Percentiles rank a stretch among this genome's conserved stretches.
These are phyloP conservation scores for Gambusia holbrooki DNA, from an alignment of 2,113 vertebrate species.

Conservation along the genomic window DNA sequence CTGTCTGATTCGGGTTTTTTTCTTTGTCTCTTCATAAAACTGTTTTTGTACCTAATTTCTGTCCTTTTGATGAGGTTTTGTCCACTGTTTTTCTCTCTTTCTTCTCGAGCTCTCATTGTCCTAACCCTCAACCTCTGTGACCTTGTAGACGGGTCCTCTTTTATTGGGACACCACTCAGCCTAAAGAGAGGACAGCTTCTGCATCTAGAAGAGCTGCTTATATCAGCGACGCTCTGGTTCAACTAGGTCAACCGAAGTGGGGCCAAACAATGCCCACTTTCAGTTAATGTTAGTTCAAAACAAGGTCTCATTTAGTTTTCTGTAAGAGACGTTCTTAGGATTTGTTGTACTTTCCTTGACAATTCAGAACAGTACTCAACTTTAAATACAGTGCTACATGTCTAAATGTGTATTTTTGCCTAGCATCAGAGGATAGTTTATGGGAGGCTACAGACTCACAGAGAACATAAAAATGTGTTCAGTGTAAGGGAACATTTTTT, in stretches of 20 bases:
- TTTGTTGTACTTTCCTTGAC: not conserved
- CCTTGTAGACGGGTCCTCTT: slow-evolving; percentile 42
- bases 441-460: not conserved
- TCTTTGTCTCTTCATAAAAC: slow-evolving; percentile 70
- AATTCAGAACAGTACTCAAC: not conserved
- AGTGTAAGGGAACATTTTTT: not conserved
- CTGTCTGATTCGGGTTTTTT: slow-evolving; percentile 48
- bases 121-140: slow-evolving; percentile 47
- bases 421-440: not conserved
- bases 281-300: too few relatives aligned
- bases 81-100: slow-evolving; percentile 48
- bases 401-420: not conserved
- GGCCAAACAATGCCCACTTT: too few relatives aligned
- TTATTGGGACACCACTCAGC: slow-evolving; percentile 44
- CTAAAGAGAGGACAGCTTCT: slow-evolving; percentile 17
- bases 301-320: not conserved
- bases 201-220: slow-evolving; percentile 34
- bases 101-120: slow-evolving; percentile 24
- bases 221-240: slow-evolving; percentile 16
- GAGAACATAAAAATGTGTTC: not conserved
- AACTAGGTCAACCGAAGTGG: not conserved
- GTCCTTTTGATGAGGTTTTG: slow-evolving; percentile 67
- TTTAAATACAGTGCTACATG: not conserved
- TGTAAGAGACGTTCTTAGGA: not conserved
- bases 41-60: slow-evolving; percentile 65